These are phyloP conservation scores for Phocides pigmalion DNA, from an alignment of 1,140 invertebrate genomes.

Conservation along the genomic window DNA sequence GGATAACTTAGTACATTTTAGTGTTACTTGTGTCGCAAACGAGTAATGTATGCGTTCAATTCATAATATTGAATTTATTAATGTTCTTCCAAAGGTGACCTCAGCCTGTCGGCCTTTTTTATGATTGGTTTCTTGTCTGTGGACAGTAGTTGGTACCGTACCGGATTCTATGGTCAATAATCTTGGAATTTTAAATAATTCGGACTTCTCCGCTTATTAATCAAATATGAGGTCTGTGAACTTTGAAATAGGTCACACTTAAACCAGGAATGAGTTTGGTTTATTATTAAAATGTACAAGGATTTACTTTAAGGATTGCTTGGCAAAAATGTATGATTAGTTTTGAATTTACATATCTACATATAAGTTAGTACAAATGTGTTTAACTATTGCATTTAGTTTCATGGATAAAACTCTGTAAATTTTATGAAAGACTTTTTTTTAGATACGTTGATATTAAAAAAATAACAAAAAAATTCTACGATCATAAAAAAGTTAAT, in stretches of 20 bases:
- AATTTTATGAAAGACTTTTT: no score
- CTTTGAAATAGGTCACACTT: constrained; percentile 44
- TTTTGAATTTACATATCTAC: no score
- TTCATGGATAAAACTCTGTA: no score
- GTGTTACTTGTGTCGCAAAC: not conserved
- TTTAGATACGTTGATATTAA: no score
- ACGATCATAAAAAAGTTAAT: no score
- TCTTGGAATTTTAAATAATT: constrained; percentile 60
- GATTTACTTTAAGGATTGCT: no score
- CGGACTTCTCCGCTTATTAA: constrained; percentile 42
- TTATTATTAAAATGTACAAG: no score
- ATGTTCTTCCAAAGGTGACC: constrained; percentile 28
- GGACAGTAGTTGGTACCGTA: constrained; percentile 40
- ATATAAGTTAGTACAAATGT: no score
- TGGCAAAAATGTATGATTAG: no score
- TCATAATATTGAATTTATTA: constrained; percentile 18
- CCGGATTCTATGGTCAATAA: constrained; percentile 44
- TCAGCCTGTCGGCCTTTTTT: constrained; percentile 46
- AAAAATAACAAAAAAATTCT: no score
- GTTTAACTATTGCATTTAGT: no score
- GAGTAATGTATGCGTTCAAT: constrained; percentile 31
- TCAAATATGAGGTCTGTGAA: constrained; percentile 52
- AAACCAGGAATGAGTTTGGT: not conserved
- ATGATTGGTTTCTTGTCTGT: constrained; percentile 42
- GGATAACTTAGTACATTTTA: not conserved